phyloP scores from a whole-genome alignment of 2,797 vertebrate species.

The Catharus ustulatus region DNA sequence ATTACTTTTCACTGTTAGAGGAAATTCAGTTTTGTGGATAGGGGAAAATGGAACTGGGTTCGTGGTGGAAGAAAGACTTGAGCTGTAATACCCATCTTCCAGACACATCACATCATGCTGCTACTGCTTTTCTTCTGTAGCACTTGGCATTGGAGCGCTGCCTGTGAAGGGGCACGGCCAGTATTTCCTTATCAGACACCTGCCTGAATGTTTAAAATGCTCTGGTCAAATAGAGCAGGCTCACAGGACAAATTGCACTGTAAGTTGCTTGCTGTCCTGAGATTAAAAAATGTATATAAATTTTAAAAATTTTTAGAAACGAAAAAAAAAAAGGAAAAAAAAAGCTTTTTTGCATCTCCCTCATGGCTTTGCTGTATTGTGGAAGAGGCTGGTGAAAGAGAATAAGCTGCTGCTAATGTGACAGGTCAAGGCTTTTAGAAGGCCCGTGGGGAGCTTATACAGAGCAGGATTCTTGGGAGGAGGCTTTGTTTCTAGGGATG shows the following conservation, averaged over 20 bases:
- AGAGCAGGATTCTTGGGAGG: slow-evolving; percentile 56
- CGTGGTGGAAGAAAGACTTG: not conserved
- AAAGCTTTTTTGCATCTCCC: not conserved
- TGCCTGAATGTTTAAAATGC: not conserved
- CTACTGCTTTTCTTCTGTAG: not conserved
- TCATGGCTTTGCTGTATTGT: slow-evolving; percentile 35
- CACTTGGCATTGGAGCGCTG: not conserved
- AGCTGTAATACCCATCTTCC: not conserved
- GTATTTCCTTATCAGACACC: slow-evolving; percentile 1
- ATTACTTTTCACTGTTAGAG: not conserved
- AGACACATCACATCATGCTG: not conserved
- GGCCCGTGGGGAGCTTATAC: slow-evolving; percentile 54
- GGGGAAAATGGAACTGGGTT: not conserved
- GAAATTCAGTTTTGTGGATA: not conserved
- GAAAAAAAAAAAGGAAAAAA: too few relatives aligned
- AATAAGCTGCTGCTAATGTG: slow-evolving; percentile 66
- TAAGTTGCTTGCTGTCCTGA: not conserved
- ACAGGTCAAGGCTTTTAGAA: slow-evolving; percentile 66
- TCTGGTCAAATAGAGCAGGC: not conserved
- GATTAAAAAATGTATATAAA: not conserved
- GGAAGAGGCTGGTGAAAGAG: slow-evolving; percentile 29
- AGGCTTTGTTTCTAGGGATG: slow-evolving; percentile 66
- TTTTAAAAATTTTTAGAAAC: not conserved
- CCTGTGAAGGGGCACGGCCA: not conserved
- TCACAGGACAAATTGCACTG: not conserved